phyloP scores from a whole-genome alignment of 2,797 vertebrate species.

The Silurus lanzhouensis region DNA sequence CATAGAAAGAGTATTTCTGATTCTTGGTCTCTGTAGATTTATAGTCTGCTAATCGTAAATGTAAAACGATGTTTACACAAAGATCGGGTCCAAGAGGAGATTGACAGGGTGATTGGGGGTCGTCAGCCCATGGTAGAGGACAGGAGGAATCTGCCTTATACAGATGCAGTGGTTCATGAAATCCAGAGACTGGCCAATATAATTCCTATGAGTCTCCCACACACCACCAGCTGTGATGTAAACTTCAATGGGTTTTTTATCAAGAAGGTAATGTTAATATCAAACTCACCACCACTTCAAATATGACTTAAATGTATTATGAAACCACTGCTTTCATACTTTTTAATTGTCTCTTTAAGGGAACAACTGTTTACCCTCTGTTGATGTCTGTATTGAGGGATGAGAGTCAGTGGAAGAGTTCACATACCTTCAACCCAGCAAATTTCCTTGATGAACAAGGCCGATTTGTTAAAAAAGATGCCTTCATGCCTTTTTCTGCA shows the following conservation, averaged over 20 bases:
- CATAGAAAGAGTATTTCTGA: neutral
- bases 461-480: constrained; percentile 63
- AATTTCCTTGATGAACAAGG: constrained; percentile 71
- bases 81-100: constrained; percentile 56
- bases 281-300: neutral
- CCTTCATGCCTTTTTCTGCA: constrained; percentile 73
- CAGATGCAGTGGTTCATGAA: constrained; percentile 67
- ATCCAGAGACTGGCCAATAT: constrained; percentile 59
- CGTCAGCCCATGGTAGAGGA: constrained; percentile 59
- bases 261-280: constrained; percentile 54
- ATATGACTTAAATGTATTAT: neutral
- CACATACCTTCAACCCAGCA: constrained; percentile 67
- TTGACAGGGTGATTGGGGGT: constrained; percentile 56
- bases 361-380: constrained; percentile 66
- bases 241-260: constrained; percentile 69
- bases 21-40: neutral
- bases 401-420: constrained; percentile 68
- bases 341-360: constrained; percentile 51
- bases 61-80: neutral
- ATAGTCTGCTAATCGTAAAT: neutral
- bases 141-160: constrained; percentile 64
- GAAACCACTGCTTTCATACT: neutral
- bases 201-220: constrained; percentile 43
- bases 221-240: constrained; percentile 58
- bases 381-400: constrained; percentile 67